Conservation (phyloP, 1,140 invertebrate species). For the Sarcophaga bullata region DNA sequence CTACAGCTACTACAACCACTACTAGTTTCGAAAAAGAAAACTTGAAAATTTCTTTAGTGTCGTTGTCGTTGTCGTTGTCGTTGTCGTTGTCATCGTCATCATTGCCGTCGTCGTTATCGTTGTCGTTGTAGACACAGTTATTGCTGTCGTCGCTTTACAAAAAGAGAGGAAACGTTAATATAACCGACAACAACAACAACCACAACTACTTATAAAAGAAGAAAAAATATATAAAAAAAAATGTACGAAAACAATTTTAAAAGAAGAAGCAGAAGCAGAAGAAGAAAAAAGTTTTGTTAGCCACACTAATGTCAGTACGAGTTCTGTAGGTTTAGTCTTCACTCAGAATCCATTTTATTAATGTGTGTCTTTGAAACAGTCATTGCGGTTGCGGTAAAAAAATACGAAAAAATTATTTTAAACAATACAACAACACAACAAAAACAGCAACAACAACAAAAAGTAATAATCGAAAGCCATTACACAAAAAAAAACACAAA, state of each 20-base stretch:
- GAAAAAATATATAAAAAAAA: neutral
- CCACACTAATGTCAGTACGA: conserved; percentile 36
- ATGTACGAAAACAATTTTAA: neutral
- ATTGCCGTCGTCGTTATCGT: neutral
- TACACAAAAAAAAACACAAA: conserved; percentile 16
- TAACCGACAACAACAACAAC: neutral
- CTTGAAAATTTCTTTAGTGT: neutral
- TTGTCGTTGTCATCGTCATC: neutral
- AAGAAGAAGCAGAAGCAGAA: too few species aligned
- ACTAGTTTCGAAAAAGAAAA: neutral
- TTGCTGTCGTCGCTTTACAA: conserved; percentile 27
- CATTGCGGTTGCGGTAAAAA: conserved; percentile 46
- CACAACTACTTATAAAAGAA: neutral
- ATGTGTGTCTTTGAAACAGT: conserved; percentile 40
- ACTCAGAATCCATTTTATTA: conserved; percentile 44
- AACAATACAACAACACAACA: neutral
- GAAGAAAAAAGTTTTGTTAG: conserved; percentile 17
- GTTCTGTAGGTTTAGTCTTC: conserved; percentile 39
- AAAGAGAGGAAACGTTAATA: neutral
- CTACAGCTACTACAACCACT: too few species aligned
- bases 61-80: neutral
- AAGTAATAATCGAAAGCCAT: neutral
- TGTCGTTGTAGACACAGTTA: conserved; percentile 7
- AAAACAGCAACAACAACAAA: neutral
- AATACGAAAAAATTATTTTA: conserved; percentile 30